Conservation (phyloP, 2,888 invertebrate species). For the Platycheirus albimanus region DNA sequence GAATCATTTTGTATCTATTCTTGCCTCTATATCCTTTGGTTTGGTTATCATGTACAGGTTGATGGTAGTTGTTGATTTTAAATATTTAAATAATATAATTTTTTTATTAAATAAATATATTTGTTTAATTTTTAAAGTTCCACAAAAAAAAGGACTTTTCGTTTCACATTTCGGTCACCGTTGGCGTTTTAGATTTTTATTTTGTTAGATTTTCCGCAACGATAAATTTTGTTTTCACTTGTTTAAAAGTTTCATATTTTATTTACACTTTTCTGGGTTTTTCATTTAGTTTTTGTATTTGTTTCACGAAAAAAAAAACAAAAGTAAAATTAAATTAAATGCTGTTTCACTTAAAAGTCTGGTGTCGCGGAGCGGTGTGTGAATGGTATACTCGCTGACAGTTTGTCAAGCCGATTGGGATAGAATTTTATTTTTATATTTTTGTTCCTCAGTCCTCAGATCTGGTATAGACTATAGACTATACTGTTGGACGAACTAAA, state of each 20-base stretch:
- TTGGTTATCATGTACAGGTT: constrained; percentile 4
- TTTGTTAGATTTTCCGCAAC: constrained; percentile 8
- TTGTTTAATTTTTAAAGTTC: constrained; percentile 2
- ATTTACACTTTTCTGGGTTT: constrained; percentile 22
- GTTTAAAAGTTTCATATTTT: constrained; percentile 47
- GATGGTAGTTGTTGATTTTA: neutral
- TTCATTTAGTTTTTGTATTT: constrained; percentile 27
- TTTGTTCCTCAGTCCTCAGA: constrained; percentile 21
- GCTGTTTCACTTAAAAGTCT: constrained; percentile 34
- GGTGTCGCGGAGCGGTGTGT: constrained; percentile 2
- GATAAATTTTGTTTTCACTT: constrained; percentile 27
- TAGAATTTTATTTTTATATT: constrained; percentile 8
- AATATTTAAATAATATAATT: constrained; percentile 9
- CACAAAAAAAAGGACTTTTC: constrained; percentile 16
- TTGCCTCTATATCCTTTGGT: too few species aligned
- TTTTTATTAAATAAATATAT: constrained; percentile 15
- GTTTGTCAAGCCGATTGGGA: constrained; percentile 34
- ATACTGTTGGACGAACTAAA: constrained; percentile 15
- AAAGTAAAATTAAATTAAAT: constrained; percentile 47
- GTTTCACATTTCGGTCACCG: constrained; percentile 60
- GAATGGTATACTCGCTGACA: constrained; percentile 47
- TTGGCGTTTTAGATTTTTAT: neutral
- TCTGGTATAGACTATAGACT: neutral
- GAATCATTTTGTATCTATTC: constrained; percentile 78
- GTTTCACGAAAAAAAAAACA: constrained; percentile 12